Evolutionary conservation across 2,113 vertebrate species (phyloP).

Genomic region (Hippoglossus stenolepis): DNA sequence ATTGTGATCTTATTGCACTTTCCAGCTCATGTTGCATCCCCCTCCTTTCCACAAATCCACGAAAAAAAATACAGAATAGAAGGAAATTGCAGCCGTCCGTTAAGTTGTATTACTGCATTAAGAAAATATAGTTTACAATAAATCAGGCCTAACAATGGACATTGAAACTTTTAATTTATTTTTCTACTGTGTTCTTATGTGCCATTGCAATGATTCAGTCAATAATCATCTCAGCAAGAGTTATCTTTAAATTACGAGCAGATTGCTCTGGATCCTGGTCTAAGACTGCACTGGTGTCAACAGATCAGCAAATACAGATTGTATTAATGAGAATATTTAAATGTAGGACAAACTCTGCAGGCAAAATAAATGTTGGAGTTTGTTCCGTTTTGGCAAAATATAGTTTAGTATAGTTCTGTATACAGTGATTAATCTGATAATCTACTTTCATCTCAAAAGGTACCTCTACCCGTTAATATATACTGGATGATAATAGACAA

Average conservation of each 20-base stretch:
- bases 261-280: not conserved
- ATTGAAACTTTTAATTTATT: not conserved
- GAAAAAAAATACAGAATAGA: not conserved
- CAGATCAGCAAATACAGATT: too few relatives aligned
- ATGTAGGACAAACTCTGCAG: too few relatives aligned
- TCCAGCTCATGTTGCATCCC: not conserved
- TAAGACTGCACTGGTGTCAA: too few relatives aligned
- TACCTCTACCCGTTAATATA: slow-evolving; percentile 24
- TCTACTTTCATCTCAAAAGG: slow-evolving; percentile 49
- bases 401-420: not conserved
- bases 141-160: not conserved
- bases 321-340: too few relatives aligned
- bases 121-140: not conserved
- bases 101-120: not conserved
- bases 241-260: not conserved
- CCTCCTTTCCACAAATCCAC: not conserved
- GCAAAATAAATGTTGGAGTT: too few relatives aligned
- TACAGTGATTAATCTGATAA: slow-evolving; percentile 16
- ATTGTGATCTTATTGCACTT: too few relatives aligned
- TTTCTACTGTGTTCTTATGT: not conserved
- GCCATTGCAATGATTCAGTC: not conserved
- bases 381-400: not conserved
- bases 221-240: not conserved
- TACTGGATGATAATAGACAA: not conserved
- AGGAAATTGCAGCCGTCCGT: not conserved